Percentiles rank a stretch among this genome's conserved stretches.
These are phyloP conservation scores for Acinonyx jubatus DNA, from an alignment of 2,113 vertebrate species.

Conservation along the genomic window DNA sequence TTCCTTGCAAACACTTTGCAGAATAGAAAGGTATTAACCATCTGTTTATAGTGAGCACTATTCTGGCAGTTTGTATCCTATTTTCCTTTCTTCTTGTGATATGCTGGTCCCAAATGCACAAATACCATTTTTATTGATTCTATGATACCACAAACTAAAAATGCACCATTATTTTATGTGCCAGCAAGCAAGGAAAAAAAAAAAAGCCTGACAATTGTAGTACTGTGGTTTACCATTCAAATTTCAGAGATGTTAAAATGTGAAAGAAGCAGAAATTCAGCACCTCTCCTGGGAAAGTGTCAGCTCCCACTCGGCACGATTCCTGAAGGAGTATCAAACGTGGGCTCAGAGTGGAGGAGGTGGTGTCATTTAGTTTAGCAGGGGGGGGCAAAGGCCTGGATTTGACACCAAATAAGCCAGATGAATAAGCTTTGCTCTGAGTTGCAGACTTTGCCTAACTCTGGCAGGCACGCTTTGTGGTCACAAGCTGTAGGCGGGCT, in stretches of 20 bases:
- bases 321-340: not conserved
- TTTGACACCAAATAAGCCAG: not conserved
- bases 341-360: not conserved
- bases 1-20: not conserved
- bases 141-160: not conserved
- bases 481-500: not conserved
- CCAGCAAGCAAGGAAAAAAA: constrained; percentile 19
- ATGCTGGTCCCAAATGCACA: not conserved
- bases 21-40: not conserved
- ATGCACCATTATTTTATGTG: not conserved
- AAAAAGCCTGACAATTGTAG: not conserved
- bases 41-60: not conserved
- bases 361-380: not conserved
- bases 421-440: not conserved
- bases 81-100: not conserved
- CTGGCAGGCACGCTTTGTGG: not conserved
- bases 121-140: not conserved
- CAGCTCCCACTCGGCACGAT: not conserved
- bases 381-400: not conserved
- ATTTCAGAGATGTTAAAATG: constrained; percentile 43
- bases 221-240: not conserved
- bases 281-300: not conserved
- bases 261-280: not conserved
- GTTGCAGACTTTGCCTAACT: not conserved
- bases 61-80: not conserved